phyloP scores from a whole-genome alignment of 2,888 invertebrate species.

The Thalpophila matura region DNA sequence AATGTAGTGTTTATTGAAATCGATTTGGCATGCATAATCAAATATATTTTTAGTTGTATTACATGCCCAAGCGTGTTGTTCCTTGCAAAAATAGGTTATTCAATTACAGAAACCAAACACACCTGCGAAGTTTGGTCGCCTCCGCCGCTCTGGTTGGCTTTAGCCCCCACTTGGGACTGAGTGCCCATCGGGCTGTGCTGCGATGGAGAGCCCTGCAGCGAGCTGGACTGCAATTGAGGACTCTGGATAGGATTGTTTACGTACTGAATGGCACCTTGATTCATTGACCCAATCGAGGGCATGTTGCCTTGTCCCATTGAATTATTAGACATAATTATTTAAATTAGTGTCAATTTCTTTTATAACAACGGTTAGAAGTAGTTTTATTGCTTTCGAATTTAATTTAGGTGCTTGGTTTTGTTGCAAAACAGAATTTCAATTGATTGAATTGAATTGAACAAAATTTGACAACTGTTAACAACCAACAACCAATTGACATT shows the following conservation, averaged over 20 bases:
- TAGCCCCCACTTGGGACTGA: conserved; percentile 76
- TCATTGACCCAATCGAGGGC: conserved; percentile 80
- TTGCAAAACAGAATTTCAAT: conserved; percentile 32
- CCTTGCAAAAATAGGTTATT: too few species aligned
- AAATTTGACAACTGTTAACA: conserved; percentile 12
- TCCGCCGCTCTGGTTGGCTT: conserved; percentile 73
- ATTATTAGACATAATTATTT: conserved; percentile 74
- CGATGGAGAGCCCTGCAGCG: conserved; percentile 84
- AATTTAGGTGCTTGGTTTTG: conserved; percentile 8
- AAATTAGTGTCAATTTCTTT: conserved; percentile 22
- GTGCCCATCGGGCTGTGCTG: conserved; percentile 88
- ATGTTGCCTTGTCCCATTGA: conserved; percentile 79
- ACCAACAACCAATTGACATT: too few species aligned
- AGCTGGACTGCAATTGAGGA: conserved; percentile 81
- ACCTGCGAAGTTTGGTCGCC: conserved; percentile 83
- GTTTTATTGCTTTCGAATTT: not conserved
- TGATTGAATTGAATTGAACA: too few species aligned
- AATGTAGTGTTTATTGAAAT: too few species aligned
- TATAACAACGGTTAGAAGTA: not conserved
- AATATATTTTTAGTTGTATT: too few species aligned
- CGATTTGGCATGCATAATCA: too few species aligned
- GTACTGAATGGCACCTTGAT: conserved; percentile 82
- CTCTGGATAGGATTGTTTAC: conserved; percentile 84
- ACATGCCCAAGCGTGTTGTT: too few species aligned
- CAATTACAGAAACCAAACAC: conserved; percentile 12